Percentiles rank a stretch among this genome's conserved stretches.
Conservation (phyloP, 2,888 invertebrate genomes). For the Xanthostigma xanthostigma region DNA sequence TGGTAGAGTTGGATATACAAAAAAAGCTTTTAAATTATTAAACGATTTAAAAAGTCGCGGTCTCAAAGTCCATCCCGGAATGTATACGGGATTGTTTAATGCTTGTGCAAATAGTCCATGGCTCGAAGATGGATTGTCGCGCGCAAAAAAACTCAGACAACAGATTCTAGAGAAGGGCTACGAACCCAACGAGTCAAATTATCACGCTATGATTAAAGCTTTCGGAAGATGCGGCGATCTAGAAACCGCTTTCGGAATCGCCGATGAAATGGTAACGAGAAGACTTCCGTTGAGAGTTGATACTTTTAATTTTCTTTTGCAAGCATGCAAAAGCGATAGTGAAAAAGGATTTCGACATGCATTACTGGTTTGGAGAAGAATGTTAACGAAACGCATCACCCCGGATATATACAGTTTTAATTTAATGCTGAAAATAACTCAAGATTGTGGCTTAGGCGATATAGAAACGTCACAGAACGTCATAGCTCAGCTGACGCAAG, state of each 20-base stretch:
- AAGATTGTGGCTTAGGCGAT: slow-evolving; percentile 69
- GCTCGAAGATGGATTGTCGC: slow-evolving; percentile 47
- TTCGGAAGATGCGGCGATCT: slow-evolving; percentile 74
- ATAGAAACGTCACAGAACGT: slow-evolving; percentile 38
- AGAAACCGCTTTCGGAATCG: slow-evolving; percentile 59
- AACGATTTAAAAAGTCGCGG: slow-evolving; percentile 68
- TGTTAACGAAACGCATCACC: slow-evolving; percentile 44
- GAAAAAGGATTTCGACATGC: slow-evolving; percentile 69
- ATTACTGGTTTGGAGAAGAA: slow-evolving; percentile 73
- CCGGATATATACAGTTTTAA: slow-evolving; percentile 67
- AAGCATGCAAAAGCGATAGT: slow-evolving; percentile 68
- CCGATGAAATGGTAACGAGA: slow-evolving; percentile 68
- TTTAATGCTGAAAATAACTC: slow-evolving; percentile 59
- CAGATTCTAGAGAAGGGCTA: slow-evolving; percentile 53
- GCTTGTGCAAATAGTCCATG: slow-evolving; percentile 72
- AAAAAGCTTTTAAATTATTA: slow-evolving; percentile 71
- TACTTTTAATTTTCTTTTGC: slow-evolving; percentile 66
- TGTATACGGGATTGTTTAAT: slow-evolving; percentile 77
- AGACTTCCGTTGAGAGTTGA: slow-evolving; percentile 43
- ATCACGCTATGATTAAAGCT: slow-evolving; percentile 83
- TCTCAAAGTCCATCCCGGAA: slow-evolving; percentile 45
- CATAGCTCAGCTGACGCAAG: slow-evolving; percentile 22
- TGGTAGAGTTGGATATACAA: slow-evolving; percentile 68
- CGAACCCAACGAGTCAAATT: slow-evolving; percentile 59
- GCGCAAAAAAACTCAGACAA: slow-evolving; percentile 48